Evolutionary conservation across 2,888 invertebrate species (phyloP).

Genomic region (Opisthograptis luteolata): DNA sequence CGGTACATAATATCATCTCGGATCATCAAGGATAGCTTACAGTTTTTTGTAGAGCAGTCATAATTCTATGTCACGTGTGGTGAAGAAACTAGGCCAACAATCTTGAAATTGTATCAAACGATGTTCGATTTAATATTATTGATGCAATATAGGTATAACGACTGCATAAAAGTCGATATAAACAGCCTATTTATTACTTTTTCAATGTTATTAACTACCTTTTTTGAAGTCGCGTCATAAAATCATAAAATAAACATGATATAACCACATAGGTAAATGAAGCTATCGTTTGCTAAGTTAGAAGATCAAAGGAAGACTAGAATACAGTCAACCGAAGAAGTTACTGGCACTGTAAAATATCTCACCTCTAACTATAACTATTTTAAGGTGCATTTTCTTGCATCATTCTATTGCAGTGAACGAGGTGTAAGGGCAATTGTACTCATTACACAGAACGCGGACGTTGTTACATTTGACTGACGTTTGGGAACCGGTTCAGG

Average conservation of each 20-base stretch:
- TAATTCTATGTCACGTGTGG: too few species aligned
- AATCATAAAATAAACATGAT: too few species aligned
- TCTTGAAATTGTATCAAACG: too few species aligned
- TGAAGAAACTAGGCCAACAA: too few species aligned
- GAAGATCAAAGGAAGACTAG: constrained; percentile 1
- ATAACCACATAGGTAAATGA: not conserved
- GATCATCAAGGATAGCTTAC: constrained; percentile 14
- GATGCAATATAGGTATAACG: too few species aligned
- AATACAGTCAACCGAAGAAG: not conserved
- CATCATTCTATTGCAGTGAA: not conserved
- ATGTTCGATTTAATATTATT: too few species aligned
- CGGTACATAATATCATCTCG: constrained; percentile 17
- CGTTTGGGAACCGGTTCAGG: constrained; percentile 1
- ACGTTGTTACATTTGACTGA: constrained; percentile 10
- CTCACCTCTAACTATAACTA: too few species aligned
- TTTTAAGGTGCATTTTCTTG: too few species aligned
- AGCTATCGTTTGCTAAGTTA: not conserved
- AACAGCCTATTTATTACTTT: too few species aligned
- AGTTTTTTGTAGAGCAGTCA: constrained; percentile 4
- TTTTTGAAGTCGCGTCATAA: too few species aligned
- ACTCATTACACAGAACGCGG: constrained; percentile 8
- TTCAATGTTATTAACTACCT: too few species aligned
- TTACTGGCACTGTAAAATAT: not conserved
- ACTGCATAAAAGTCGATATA: too few species aligned
- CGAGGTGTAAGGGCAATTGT: constrained; percentile 1